phyloP scores from a whole-genome alignment of 2,888 invertebrate genomes.

The Proisotoma minuta region DNA sequence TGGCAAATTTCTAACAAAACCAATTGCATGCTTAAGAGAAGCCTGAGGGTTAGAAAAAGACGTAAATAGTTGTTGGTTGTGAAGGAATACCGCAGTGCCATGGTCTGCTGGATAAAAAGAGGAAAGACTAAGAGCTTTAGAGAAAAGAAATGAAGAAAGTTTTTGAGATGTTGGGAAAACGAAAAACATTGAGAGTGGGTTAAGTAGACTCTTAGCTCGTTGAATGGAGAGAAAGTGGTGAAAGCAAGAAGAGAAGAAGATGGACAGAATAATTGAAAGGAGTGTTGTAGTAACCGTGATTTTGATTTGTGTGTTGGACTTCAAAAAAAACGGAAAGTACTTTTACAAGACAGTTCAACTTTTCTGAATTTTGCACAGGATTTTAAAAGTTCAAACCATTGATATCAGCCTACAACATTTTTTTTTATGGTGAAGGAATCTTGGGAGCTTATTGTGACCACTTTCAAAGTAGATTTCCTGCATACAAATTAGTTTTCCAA shows the following conservation, averaged over 20 bases:
- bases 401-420: no score
- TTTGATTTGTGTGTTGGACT: conserved; percentile 16
- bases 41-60: no score
- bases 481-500: conserved; percentile 18
- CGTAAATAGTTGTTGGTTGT: no score
- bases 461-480: conserved; percentile 8
- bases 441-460: background rate
- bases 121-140: background rate
- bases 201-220: conserved; percentile 6
- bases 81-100: no score
- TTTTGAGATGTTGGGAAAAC: background rate
- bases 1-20: no score
- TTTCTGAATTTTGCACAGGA: no score
- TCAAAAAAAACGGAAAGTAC: no score
- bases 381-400: no score
- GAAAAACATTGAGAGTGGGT: conserved; percentile 3
- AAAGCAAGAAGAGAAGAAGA: conserved; percentile 12
- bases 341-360: no score
- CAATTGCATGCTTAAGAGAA: no score
- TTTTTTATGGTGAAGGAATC: no score
- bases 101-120: background rate
- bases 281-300: background rate
- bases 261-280: conserved; percentile 16
- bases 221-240: background rate
- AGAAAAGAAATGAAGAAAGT: conserved; percentile 1